Evolutionary conservation across 2,113 vertebrate genomes (phyloP).

Genomic region (Thomomys bottae): DNA sequence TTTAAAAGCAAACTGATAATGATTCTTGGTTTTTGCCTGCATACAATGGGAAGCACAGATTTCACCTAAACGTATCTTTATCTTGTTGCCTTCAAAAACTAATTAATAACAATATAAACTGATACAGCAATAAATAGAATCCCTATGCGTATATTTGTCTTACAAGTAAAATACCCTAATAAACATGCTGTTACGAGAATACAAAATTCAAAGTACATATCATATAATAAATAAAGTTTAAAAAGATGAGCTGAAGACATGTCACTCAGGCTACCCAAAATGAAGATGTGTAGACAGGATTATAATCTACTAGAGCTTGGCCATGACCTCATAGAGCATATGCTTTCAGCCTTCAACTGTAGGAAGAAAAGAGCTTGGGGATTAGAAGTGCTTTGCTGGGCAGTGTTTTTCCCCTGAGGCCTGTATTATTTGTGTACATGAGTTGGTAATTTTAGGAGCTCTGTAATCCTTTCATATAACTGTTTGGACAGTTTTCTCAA

Average conservation of each 20-base stretch:
- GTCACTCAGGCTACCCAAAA: not conserved
- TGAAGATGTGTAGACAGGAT: not conserved
- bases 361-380: not conserved
- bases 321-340: not conserved
- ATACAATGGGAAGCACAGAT: constrained; percentile 57
- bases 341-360: not conserved
- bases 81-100: constrained; percentile 70
- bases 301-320: not conserved
- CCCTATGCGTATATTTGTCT: constrained; percentile 67
- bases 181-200: constrained; percentile 50
- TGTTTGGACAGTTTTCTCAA: not conserved
- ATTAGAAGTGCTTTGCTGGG: not conserved
- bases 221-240: not conserved
- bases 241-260: not conserved
- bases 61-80: constrained; percentile 68
- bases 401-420: not conserved
- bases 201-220: not conserved
- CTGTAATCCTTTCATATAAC: not conserved
- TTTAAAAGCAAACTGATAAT: constrained; percentile 63
- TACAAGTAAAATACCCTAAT: constrained; percentile 58
- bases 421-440: not conserved
- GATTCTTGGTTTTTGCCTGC: constrained; percentile 55
- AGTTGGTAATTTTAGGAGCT: not conserved
- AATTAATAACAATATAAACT: constrained; percentile 77
- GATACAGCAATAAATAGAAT: constrained; percentile 64